Evolutionary conservation across 2,113 vertebrate species (phyloP).

Genomic region (Procavia capensis): DNA sequence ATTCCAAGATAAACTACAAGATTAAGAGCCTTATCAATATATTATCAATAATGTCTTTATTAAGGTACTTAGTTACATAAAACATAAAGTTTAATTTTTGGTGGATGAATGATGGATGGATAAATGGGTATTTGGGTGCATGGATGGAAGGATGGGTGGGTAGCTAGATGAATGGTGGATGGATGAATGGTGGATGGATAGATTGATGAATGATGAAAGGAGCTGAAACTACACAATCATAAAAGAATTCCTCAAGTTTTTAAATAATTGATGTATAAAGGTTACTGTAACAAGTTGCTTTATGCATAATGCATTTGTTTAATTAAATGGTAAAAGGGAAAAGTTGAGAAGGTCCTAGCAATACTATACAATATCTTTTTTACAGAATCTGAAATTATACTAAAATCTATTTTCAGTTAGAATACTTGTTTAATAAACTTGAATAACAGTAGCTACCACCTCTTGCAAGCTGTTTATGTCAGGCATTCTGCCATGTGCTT

Average conservation of each 20-base stretch:
- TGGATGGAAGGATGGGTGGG: too few relatives aligned
- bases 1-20: background rate
- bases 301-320: background rate
- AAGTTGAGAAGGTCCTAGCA: background rate
- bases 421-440: background rate
- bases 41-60: background rate
- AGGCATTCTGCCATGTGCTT: background rate
- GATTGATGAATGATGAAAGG: background rate
- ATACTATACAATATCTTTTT: background rate
- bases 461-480: background rate
- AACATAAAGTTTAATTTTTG: background rate
- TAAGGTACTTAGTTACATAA: background rate
- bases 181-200: background rate
- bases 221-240: background rate
- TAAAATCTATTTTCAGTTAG: background rate
- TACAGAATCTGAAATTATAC: background rate
- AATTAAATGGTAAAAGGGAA: slow-evolving; percentile 14
- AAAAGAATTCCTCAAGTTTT: background rate
- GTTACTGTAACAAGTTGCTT: background rate
- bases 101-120: too few relatives aligned
- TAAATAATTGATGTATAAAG: background rate
- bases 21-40: background rate
- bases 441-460: background rate
- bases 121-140: too few relatives aligned
- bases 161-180: background rate